Evolutionary conservation across 1,140 invertebrate species (phyloP).

Genomic region (Callitettix versicolor): DNA sequence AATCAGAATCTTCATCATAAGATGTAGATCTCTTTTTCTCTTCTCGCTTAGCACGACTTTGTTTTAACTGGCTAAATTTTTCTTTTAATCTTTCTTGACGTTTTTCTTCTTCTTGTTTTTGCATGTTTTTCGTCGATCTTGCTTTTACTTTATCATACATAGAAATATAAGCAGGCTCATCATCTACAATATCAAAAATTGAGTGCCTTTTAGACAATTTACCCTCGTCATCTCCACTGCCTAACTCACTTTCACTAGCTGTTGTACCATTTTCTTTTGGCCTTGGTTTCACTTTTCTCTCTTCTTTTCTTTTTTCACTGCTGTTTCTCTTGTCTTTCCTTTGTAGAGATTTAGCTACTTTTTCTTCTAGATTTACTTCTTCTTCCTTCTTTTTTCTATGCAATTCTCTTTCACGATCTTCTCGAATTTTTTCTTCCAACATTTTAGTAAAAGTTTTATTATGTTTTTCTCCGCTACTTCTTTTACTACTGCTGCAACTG

Average conservation of each 20-base stretch:
- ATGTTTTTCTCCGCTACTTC: slow-evolving; percentile 29
- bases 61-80: slow-evolving; percentile 79
- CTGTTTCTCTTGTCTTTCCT: slow-evolving; percentile 24
- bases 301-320: slow-evolving; percentile 24
- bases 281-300: slow-evolving; percentile 25
- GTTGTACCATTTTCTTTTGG: slow-evolving; percentile 25
- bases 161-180: slow-evolving; percentile 83
- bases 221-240: slow-evolving; percentile 60
- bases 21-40: slow-evolving; percentile 80
- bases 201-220: slow-evolving; percentile 67
- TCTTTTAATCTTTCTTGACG: slow-evolving; percentile 76
- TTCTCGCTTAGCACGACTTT: slow-evolving; percentile 69
- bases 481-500: slow-evolving; percentile 24
- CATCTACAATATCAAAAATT: slow-evolving; percentile 84
- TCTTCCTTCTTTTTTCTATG: slow-evolving; percentile 21
- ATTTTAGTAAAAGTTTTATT: slow-evolving; percentile 39
- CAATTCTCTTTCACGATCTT: slow-evolving; percentile 37
- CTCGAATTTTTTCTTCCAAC: slow-evolving; percentile 42
- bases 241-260: slow-evolving; percentile 28
- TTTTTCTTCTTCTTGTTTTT: slow-evolving; percentile 81
- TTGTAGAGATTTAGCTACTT: slow-evolving; percentile 12
- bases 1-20: slow-evolving; percentile 70
- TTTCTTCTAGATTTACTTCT: slow-evolving; percentile 9
- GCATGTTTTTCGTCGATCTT: slow-evolving; percentile 83
- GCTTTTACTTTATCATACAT: slow-evolving; percentile 99